Conservation (phyloP, 2,113 vertebrate genomes). For the Circaetus cinerascens region DNA sequence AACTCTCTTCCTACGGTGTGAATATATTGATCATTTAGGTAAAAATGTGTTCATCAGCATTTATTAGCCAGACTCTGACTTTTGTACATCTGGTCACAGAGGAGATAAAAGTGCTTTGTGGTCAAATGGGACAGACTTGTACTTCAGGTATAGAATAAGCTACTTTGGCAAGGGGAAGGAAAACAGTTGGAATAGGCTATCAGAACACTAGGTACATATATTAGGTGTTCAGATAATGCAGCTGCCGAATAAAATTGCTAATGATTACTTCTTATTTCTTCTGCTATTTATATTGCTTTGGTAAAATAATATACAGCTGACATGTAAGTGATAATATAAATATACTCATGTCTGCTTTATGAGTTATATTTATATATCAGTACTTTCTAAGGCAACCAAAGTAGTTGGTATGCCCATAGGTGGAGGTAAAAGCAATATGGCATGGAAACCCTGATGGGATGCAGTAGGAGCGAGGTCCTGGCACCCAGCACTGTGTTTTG, state of each 20-base stretch:
- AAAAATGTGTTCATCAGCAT: background rate
- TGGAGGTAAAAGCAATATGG: background rate
- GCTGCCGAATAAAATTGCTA: background rate
- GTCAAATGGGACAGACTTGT: background rate
- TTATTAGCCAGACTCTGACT: background rate
- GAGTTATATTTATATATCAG: background rate
- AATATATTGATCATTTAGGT: background rate
- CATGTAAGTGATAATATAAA: background rate
- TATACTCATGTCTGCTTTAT: background rate
- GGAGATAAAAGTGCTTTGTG: background rate
- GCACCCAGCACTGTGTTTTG: too few species aligned
- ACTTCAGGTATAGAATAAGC: background rate
- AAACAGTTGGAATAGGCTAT: background rate
- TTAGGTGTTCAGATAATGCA: background rate
- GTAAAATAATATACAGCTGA: background rate
- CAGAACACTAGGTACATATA: background rate
- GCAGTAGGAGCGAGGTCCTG: too few species aligned
- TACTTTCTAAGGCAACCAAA: background rate
- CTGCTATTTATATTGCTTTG: background rate
- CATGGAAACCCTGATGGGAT: too few species aligned
- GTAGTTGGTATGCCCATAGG: background rate
- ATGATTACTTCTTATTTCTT: background rate
- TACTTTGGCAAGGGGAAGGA: background rate
- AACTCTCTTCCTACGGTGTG: background rate
- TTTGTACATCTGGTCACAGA: background rate